phyloP scores from a whole-genome alignment of 2,113 vertebrate species.

The Sminthopsis crassicaudata region DNA sequence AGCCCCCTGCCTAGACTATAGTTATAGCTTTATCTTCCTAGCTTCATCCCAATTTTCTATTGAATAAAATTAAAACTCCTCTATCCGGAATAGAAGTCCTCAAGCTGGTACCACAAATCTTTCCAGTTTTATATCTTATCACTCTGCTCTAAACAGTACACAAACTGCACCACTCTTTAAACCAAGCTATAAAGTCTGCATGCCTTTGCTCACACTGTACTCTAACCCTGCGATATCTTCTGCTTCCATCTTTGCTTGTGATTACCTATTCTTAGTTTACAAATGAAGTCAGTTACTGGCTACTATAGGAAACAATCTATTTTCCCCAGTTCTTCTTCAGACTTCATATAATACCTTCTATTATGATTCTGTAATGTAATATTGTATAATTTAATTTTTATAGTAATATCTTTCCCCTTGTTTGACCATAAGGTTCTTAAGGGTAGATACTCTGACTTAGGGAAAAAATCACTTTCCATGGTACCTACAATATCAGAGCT shows the following conservation, averaged over 20 bases:
- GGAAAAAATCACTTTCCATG: neutral
- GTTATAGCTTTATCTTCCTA: neutral
- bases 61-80: neutral
- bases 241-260: neutral
- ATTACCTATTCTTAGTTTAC: neutral
- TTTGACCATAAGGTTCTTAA: neutral
- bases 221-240: neutral
- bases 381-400: neutral
- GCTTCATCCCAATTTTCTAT: neutral
- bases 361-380: neutral
- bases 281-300: neutral
- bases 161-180: neutral
- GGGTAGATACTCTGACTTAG: neutral
- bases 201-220: neutral
- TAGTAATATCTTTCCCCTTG: neutral
- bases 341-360: neutral
- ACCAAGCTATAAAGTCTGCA: neutral
- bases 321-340: neutral
- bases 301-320: neutral
- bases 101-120: neutral
- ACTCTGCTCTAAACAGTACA: neutral
- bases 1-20: neutral
- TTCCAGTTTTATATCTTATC: neutral
- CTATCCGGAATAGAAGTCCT: fast-evolving
- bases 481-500: neutral